Evolutionary conservation across 2,888 invertebrate species (phyloP), one percentile per base, ranked within the genome.

Genomic region (Lithophane leautieri): DNA sequence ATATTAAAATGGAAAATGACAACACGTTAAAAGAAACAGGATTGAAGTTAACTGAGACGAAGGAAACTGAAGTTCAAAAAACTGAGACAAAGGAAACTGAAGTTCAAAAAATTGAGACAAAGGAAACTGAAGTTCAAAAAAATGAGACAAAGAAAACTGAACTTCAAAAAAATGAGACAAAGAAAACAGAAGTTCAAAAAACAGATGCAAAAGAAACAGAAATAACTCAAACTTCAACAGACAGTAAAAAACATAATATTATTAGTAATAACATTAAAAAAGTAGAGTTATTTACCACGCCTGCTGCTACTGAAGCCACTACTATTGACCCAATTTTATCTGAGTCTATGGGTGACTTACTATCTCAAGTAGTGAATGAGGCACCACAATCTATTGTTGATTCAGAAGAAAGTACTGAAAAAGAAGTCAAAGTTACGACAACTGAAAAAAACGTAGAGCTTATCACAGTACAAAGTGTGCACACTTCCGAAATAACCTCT

Each of bases 351-450:
- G 95, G 91, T 73, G 96, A 96, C 88, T 91, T 97, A 84, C 58
- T 97, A n/a, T 96, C 95, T n/a, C 97, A 97, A 91, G 93, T 97
- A 73, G 95, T 94, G 9, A 92, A 96, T 86, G 90, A 93, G 86
- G 89, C 88, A 34, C 93, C 94, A 0, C 91, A 93, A 79, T 82
- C 92, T 16, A 90, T 93, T 65, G 42, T 91, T 50, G 85, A 88
- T 56, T 83, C 91, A 19, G 87, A 90, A 52, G 81, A 85, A 60
- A 81, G 71, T 54, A 12, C 60, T 34, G 79, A 83, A 40, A 82
- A 86, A 50, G 76, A 73, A 4, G 75, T 78, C 4, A 82, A 82
- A 73, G 42, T 67, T 11, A 72, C 77, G 4, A 91, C 92, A n/a
- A 91, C 91, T 14, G 90, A 91, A 76, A 85, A 82, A 69, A 73